Base-by-base conservation (phyloP, 2,797 vertebrate species). In the Triplophysa bombifrons region DNA sequence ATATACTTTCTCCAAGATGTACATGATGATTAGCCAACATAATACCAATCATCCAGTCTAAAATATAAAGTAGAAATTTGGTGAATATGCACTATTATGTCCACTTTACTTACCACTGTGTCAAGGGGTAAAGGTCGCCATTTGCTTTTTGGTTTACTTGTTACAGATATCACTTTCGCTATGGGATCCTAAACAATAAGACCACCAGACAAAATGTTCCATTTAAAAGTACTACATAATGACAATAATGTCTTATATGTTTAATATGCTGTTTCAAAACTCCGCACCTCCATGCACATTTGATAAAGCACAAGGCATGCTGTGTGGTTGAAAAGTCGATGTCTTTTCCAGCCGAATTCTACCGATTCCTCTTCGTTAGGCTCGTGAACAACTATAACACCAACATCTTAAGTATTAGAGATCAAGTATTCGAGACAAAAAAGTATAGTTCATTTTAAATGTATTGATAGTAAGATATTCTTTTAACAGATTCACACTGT, bases 251-350 rank as follows among this genome's bases (percentile, higher is more conserved):
- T 48, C 63, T 51, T 25, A n/a, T 2, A 44, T 50, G 48, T 51
- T 38, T 44, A 22, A 48, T 5, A 63, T 16, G 22, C 38, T 46
- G 1, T 51, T 64, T 27, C 14, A 27, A 17, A 48, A 70, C 41
- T 38, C 34, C 76, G 10, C 89, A 98, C 98, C 97, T 99, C 98
- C 96, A 99, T 96, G 84, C 98, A 99, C 83, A 99, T 94, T 82
- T 99, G 97, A 88, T 99, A 99, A 71, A 99, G 95, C 74, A 99
- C 96, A 69, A 99, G 92, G 88, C 98, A 99, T 0, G 97, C 98
- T 0, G 97, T 98, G 91, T 99, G 98, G 86, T 92, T 94, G 76
- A 98, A 99, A 73, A 99, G 96, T 14, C 98, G 93, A 88, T 98
- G 94, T 90, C 98, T 94, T 88, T 97, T 98, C 98, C 98, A 99